Evolutionary conservation across 1,140 invertebrate species (phyloP).

Genomic region (Oryctes rhinoceros): DNA sequence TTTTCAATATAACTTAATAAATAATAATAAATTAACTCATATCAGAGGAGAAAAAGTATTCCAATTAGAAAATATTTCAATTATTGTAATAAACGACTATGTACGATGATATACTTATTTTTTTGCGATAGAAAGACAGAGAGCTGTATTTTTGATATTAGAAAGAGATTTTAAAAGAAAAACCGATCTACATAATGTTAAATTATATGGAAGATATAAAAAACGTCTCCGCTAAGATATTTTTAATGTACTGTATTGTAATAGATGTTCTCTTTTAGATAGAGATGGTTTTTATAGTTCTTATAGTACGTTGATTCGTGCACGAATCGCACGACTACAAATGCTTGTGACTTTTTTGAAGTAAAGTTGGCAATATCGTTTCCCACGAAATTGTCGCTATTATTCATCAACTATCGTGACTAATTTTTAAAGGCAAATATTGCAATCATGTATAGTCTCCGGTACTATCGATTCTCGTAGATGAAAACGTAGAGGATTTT

Average conservation of each 20-base stretch:
- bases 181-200: not conserved
- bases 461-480: not conserved
- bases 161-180: conserved; percentile 27
- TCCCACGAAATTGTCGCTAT: too few relatives aligned
- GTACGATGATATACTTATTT: conserved; percentile 12
- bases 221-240: not conserved
- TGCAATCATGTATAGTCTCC: too few relatives aligned
- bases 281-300: not conserved
- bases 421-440: too few relatives aligned
- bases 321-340: not conserved
- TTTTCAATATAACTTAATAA: conserved; percentile 29
- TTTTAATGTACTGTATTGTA: not conserved
- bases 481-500: not conserved
- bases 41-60: conserved; percentile 27
- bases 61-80: conserved; percentile 29
- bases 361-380: too few relatives aligned
- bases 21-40: conserved; percentile 28
- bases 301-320: not conserved
- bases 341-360: too few relatives aligned
- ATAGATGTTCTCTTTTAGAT: conserved; percentile 8
- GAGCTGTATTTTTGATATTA: conserved; percentile 36
- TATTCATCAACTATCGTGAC: too few relatives aligned
- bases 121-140: conserved; percentile 14
- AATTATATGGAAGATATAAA: not conserved
- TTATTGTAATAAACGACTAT: conserved; percentile 5